These are phyloP conservation scores for Oplegnathus fasciatus DNA, from an alignment of 2,113 vertebrate species.

Conservation along the genomic window DNA sequence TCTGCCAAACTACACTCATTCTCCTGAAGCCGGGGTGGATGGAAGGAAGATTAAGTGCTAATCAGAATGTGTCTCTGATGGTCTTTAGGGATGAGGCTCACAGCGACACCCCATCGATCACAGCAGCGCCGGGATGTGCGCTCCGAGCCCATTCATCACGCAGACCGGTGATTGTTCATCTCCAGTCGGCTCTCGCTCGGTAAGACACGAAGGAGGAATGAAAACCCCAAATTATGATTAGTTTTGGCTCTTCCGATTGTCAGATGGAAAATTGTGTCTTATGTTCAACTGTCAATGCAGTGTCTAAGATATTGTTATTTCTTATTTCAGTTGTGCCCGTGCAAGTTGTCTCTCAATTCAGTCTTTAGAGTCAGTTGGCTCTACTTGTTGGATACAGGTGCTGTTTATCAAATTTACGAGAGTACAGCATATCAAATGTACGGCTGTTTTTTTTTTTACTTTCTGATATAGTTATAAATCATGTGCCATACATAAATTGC, in stretches of 20 bases:
- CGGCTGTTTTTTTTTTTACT: not conserved
- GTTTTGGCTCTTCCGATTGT: slow-evolving; percentile 29
- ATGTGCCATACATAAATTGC: not conserved
- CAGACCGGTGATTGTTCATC: slow-evolving; percentile 58
- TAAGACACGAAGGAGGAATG: slow-evolving; percentile 37
- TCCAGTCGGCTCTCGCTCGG: slow-evolving; percentile 40
- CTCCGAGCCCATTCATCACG: slow-evolving; percentile 55
- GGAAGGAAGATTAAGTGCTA: slow-evolving; percentile 73
- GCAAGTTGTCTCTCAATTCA: slow-evolving; percentile 21
- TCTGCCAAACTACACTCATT: slow-evolving; percentile 46
- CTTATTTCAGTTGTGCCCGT: slow-evolving; percentile 32
- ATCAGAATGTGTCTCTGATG: slow-evolving; percentile 68
- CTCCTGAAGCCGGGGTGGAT: slow-evolving; percentile 49
- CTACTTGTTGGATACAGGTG: slow-evolving; percentile 1
- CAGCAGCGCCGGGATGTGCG: slow-evolving; percentile 24
- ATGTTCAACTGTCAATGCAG: slow-evolving; percentile 52
- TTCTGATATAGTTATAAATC: not conserved
- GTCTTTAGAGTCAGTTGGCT: slow-evolving; percentile 10
- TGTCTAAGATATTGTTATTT: slow-evolving; percentile 30
- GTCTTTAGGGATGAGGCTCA: slow-evolving; percentile 68
- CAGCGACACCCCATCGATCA: slow-evolving; percentile 66
- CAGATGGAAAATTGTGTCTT: slow-evolving; percentile 48
- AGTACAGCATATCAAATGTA: not conserved
- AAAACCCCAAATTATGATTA: slow-evolving; percentile 51
- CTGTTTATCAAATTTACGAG: not conserved